A percentile compares a stretch with the other conserved stretches of the same genome.
Evolutionary conservation across 1,140 invertebrate species (phyloP).

Genomic region (Trichogramma pretiosum): DNA sequence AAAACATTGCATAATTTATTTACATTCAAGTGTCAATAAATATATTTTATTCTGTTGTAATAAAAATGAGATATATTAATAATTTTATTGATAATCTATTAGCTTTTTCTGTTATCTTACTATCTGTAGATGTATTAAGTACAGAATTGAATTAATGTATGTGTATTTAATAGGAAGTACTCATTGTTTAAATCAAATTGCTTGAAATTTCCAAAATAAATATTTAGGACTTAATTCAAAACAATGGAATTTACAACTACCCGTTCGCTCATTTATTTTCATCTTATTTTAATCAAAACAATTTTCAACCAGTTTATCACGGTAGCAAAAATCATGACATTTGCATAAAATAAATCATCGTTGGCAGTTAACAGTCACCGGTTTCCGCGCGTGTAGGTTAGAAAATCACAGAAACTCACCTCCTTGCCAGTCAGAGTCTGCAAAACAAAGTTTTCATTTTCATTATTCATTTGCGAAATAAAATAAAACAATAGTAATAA

Average conservation of each 20-base stretch:
- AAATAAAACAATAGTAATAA: slow-evolving; percentile 1
- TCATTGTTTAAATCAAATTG: too few relatives aligned
- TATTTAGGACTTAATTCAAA: too few relatives aligned
- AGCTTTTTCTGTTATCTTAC: not conserved
- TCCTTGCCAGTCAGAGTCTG: slow-evolving; percentile 80
- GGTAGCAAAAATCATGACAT: not conserved
- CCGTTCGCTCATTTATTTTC: not conserved
- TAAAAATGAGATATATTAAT: not conserved
- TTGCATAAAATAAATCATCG: too few relatives aligned
- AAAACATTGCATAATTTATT: slow-evolving; percentile 8
- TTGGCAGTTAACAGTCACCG: too few relatives aligned
- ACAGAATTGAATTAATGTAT: too few relatives aligned
- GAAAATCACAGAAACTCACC: slow-evolving; percentile 33
- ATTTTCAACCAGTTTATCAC: too few relatives aligned
- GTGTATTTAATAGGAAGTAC: too few relatives aligned
- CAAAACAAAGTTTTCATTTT: slow-evolving; percentile 30
- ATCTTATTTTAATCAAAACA: not conserved
- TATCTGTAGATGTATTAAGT: too few relatives aligned
- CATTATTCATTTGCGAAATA: slow-evolving; percentile 14
- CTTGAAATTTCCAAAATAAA: too few relatives aligned
- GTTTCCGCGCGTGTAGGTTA: slow-evolving; percentile 10
- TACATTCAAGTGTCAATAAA: slow-evolving; percentile 6
- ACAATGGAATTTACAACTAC: too few relatives aligned
- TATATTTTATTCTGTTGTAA: not conserved
- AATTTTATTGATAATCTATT: not conserved